Evolutionary conservation across 2,888 invertebrate genomes (phyloP).

Genomic region (Chirona hameri): DNA sequence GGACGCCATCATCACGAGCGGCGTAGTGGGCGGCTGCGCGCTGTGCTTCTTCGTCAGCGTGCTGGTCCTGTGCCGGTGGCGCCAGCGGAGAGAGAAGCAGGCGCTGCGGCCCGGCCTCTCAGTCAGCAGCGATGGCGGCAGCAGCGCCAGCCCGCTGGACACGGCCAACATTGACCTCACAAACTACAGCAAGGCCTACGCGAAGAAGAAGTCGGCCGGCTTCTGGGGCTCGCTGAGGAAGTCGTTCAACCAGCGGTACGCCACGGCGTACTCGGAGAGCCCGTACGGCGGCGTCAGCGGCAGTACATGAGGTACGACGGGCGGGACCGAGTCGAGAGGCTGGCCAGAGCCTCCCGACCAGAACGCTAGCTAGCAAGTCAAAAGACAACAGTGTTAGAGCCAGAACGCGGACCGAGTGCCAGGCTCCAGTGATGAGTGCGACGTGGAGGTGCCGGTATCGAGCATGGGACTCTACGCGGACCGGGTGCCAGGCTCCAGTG

Average conservation of each 20-base stretch:
- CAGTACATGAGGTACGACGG: neutral
- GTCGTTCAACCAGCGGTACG: conserved; percentile 13
- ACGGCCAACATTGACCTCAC: conserved; percentile 8
- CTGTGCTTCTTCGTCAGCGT: conserved; percentile 27
- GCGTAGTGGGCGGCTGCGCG: conserved; percentile 22
- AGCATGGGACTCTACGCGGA: no score
- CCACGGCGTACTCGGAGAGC: neutral
- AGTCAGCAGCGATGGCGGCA: conserved; percentile 4
- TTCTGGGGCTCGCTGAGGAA: conserved; percentile 30
- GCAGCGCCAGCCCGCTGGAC: conserved; percentile 13
- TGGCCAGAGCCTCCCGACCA: no score
- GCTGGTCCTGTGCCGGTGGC: conserved; percentile 22
- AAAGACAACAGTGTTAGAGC: no score
- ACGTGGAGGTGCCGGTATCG: no score
- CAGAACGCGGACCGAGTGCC: no score
- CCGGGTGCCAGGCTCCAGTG: no score
- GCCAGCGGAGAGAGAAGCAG: neutral
- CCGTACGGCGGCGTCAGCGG: neutral
- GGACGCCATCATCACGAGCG: conserved; percentile 3
- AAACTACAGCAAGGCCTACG: conserved; percentile 11
- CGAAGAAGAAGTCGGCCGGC: conserved; percentile 24
- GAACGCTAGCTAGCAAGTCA: no score
- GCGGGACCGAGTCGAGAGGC: no score
- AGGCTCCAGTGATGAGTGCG: no score
- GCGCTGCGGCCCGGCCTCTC: neutral